Conservation (phyloP, 2,113 vertebrate species). For the Vidua chalybeata region DNA sequence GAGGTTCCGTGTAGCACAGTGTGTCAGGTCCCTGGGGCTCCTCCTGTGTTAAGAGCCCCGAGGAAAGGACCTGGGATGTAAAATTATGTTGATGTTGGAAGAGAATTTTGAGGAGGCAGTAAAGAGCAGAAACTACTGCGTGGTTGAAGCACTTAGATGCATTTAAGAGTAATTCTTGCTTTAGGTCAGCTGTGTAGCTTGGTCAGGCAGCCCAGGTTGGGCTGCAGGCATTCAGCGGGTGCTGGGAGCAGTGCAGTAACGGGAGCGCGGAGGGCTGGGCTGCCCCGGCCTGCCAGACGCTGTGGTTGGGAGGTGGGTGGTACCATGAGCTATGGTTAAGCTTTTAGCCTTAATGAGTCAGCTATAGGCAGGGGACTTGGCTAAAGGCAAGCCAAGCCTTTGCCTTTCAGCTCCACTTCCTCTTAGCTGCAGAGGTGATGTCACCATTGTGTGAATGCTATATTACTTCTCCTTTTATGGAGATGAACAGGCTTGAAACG, state of each 20-base stretch:
- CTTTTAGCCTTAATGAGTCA: constrained; percentile 65
- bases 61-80: not conserved
- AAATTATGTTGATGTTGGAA: not conserved
- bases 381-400: constrained; percentile 23
- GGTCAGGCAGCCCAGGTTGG: not conserved
- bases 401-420: constrained; percentile 70
- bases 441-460: constrained; percentile 66
- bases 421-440: constrained; percentile 71
- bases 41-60: not conserved
- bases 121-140: not conserved
- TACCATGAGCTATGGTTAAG: not conserved
- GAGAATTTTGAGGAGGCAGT: not conserved
- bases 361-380: constrained; percentile 33
- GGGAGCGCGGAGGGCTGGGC: not conserved
- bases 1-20: not conserved
- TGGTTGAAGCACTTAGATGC: not conserved
- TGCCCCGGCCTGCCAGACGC: not conserved
- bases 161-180: not conserved
- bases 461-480: constrained; percentile 80
- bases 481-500: constrained; percentile 58
- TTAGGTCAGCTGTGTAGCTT: not conserved
- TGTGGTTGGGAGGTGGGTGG: constrained; percentile 34
- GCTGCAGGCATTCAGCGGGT: not conserved
- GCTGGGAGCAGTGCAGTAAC: not conserved
- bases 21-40: not conserved